Base-by-base conservation (phyloP, 2,113 vertebrate species). In the Ageneiosus marmoratus region DNA sequence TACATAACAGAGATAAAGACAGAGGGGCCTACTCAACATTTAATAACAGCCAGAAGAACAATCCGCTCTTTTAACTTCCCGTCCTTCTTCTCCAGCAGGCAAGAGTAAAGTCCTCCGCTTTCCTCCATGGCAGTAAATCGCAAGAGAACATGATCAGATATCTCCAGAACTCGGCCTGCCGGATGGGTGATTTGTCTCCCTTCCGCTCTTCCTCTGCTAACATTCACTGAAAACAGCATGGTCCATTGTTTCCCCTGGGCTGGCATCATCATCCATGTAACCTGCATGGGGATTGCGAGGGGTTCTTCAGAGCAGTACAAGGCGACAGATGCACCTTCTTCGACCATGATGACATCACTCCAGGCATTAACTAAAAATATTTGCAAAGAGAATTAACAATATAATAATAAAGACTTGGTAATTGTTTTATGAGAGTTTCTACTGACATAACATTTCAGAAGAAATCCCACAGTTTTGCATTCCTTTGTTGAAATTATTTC, bases 21-120 rank as follows among this genome's bases (percentile, higher is more conserved):
- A 53, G 29, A 63, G 7, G 22, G 20, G 27, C 24, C 37, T 65
- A 84, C 56, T 86, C 67, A 91, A 95, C 94, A 89, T 91, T 79
- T 88, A 16, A 94, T 87, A n/a, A 94, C 27, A 20, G 85, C 90
- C 62, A 94, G 86, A 24, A 94, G 89, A 74, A 91, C 87, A 34
- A 85, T 86, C 84, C 15, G 90, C 84, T 91, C 70, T 79, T 83
- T 90, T 7, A 85, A 5, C 51, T 65, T 89, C 76, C 16, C 89
- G 77, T 79, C 56, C 0, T 78, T 20, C 29, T 90, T 84, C 48
- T 85, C 78, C 55, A 92, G 81, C 65, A 88, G 34, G 56, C 94
- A 95, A 1, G 69, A 82, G 88, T 94, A 94, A 34, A 81, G 85
- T 5, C 92, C 94, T 0, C 41, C n/a, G 41, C 91, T 91, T 18